These are phyloP conservation scores for Suillia variegata DNA, from an alignment of 2,888 invertebrate genomes.

Conservation along the genomic window DNA sequence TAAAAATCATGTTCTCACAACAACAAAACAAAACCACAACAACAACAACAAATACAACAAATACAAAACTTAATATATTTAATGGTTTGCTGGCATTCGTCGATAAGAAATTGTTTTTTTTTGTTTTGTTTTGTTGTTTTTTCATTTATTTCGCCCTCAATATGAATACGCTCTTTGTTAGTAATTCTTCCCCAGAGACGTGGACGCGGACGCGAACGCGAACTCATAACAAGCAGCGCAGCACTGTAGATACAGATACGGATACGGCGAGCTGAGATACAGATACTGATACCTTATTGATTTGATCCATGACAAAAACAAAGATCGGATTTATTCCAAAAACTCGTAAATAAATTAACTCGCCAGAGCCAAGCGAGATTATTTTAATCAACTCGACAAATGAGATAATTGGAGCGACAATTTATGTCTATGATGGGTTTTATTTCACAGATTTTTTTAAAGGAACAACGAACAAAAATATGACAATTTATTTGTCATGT, in stretches of 20 bases:
- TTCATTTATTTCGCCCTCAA: neutral
- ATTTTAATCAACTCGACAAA: constrained; percentile 44
- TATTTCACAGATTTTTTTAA: neutral
- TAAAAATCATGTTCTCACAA: constrained; percentile 37
- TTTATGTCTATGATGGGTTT: constrained; percentile 38
- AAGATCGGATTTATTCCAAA: constrained; percentile 33
- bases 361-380: constrained; percentile 31
- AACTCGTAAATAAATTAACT: constrained; percentile 36
- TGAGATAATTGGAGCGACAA: constrained; percentile 53
- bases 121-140: no score
- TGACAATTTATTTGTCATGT: no score
- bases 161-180: constrained; percentile 12
- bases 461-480: neutral
- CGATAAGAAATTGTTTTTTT: neutral
- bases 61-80: no score
- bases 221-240: constrained; percentile 24
- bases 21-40: constrained; percentile 9
- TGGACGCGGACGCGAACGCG: constrained; percentile 26
- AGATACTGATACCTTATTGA: constrained; percentile 18
- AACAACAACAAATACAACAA: constrained; percentile 1
- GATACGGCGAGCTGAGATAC: no score
- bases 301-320: constrained; percentile 34
- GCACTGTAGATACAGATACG: no score
- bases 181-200: neutral
- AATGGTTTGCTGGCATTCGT: constrained; percentile 43